Conservation (phyloP, 2,113 vertebrate species). For the Toxostoma redivivum region DNA sequence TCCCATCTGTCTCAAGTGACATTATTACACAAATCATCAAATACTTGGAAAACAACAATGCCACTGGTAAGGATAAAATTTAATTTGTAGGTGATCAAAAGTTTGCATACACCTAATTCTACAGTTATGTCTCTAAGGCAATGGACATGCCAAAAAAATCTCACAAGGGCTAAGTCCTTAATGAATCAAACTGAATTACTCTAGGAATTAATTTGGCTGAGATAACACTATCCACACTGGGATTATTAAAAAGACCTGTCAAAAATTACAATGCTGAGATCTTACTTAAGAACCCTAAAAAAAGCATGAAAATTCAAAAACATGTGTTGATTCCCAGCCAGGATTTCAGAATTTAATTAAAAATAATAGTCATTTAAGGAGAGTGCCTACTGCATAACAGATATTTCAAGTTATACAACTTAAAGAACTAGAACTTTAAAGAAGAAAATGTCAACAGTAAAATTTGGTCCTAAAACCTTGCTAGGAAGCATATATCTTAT, state of each 20-base stretch:
- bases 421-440: neutral
- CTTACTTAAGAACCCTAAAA: neutral
- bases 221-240: neutral
- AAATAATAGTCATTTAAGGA: neutral
- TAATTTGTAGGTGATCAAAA: constrained; percentile 1
- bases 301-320: neutral
- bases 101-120: neutral
- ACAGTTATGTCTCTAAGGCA: neutral
- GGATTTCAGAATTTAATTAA: neutral
- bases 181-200: neutral
- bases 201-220: constrained; percentile 25
- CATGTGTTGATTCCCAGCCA: neutral
- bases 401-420: neutral
- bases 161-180: neutral
- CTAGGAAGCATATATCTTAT: neutral
- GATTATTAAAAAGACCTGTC: neutral
- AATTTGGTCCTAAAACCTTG: neutral
- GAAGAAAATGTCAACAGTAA: neutral
- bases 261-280: neutral
- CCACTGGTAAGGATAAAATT: neutral
- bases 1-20: neutral
- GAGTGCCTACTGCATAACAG: neutral
- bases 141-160: neutral
- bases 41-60: neutral
- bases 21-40: neutral